Evolutionary conservation across 2,888 invertebrate species (phyloP).

Genomic region (Drosophila aldrichi): DNA sequence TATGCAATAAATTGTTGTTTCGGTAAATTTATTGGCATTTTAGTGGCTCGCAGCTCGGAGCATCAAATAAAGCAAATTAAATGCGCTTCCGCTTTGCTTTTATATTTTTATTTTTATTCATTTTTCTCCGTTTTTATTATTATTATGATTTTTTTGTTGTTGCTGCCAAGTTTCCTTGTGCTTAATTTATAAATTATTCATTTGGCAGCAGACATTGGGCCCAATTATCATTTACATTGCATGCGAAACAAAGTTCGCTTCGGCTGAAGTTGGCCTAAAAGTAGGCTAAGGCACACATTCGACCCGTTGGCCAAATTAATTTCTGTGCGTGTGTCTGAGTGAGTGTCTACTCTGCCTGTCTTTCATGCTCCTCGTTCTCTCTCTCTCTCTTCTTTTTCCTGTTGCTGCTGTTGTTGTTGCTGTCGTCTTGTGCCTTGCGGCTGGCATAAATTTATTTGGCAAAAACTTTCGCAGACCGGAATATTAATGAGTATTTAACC

Average conservation of each 20-base stretch:
- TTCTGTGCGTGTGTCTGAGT: slow-evolving; percentile 45
- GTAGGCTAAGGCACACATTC: slow-evolving; percentile 59
- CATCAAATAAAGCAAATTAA: slow-evolving; percentile 69
- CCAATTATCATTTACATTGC: slow-evolving; percentile 81
- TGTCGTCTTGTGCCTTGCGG: slow-evolving; percentile 66
- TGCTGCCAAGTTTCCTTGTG: slow-evolving; percentile 38
- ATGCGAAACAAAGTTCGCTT: slow-evolving; percentile 29
- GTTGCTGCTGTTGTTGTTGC: slow-evolving; percentile 38
- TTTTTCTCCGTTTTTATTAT: neutral
- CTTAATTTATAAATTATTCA: slow-evolving; percentile 83
- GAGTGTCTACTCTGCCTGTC: slow-evolving; percentile 1
- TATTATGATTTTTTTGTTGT: neutral
- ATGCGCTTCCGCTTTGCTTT: slow-evolving; percentile 59
- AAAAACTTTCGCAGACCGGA: slow-evolving; percentile 81
- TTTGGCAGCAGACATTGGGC: slow-evolving; percentile 69
- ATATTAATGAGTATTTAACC: slow-evolving; percentile 82
- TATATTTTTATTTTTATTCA: slow-evolving; percentile 11
- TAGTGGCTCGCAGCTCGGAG: slow-evolving; percentile 63
- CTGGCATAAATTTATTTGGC: slow-evolving; percentile 80
- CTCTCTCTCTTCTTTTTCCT: neutral
- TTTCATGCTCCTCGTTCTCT: neutral
- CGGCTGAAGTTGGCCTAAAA: slow-evolving; percentile 37
- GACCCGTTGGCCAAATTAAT: slow-evolving; percentile 60
- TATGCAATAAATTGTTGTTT: slow-evolving; percentile 74
- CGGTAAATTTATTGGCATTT: slow-evolving; percentile 79